Evolutionary conservation across 2,888 invertebrate species (phyloP), one percentile per base, ranked within the genome.

Genomic region (Biston stratarius): DNA sequence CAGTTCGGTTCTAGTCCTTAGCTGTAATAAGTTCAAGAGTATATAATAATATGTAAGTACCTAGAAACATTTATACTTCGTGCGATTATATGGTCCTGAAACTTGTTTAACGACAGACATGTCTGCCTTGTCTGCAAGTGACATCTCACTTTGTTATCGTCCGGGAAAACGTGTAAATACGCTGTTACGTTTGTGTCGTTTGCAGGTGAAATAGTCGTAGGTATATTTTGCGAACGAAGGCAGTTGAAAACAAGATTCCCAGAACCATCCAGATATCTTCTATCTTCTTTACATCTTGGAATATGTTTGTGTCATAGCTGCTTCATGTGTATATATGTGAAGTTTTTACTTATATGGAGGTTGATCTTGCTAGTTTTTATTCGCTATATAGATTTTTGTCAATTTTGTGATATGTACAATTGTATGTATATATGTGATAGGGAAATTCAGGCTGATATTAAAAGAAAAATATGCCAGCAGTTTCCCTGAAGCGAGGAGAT

Each of bases 401-500:
- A 24, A 24, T 24, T 24, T 24, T 24, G 24, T 24, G 24, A 24
- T 24, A 24, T 24, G 24, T 24, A 24, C 1, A 24, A 9, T 14
- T 9, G n/a, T 15, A 53, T 42, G 6, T 56, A 48, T 45, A 51
- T 47, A 6, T 55, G 49, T 33, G 12, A 44, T 51, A 34, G n/a
- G 9, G 15, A 66, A 59, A 53, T 49, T 36, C 45, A 47, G 8
- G 58, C 51, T 33, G 52, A 58, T 64, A 58, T 64, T 45, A 47
- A 58, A 38, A 58, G 58, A 65, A 60, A 59, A 59, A 64, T 53
- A 65, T 59, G 52, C 52, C 48, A 62, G 42, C 57, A 61, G 57
- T 59, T 58, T 62, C 44, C 12, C 48, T 62, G 53, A 58, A 58
- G 61, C 62, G 61, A 51, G 58, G 64, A 69, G 63, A 67, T 67